Conservation (phyloP, 2,113 vertebrate species). For the Osmerus eperlanus region DNA sequence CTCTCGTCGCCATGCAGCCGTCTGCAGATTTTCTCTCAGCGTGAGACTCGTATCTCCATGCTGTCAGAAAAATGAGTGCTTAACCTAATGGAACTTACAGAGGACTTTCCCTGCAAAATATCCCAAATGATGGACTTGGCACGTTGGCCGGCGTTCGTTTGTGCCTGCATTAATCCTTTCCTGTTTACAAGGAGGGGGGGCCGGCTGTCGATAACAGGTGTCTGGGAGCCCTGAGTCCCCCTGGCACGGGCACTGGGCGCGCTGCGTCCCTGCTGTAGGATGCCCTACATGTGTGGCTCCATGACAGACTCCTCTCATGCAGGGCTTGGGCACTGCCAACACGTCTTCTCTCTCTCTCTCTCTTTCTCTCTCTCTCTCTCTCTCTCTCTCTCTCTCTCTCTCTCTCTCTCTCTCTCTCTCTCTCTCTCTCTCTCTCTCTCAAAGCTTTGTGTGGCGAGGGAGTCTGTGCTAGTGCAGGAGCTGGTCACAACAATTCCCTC, state of each 20-base stretch:
- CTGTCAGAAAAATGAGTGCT: conserved; percentile 45
- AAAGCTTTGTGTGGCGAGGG: not conserved
- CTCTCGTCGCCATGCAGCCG: not conserved
- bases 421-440: not conserved
- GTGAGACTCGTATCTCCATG: conserved; percentile 30
- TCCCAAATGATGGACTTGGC: conserved; percentile 30
- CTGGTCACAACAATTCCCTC: not conserved
- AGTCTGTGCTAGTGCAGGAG: not conserved
- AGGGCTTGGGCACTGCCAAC: conserved; percentile 4
- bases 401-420: conserved; percentile 3
- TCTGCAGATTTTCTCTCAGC: conserved; percentile 42
- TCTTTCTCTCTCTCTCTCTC: conserved; percentile 9
- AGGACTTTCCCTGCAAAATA: conserved; percentile 27
- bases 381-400: conserved; percentile 13
- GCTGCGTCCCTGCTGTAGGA: conserved; percentile 28
- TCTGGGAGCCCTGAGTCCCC: conserved; percentile 30
- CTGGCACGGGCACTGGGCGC: conserved; percentile 13
- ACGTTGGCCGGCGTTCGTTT: not conserved
- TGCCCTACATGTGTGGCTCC: conserved; percentile 22
- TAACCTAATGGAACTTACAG: conserved; percentile 43
- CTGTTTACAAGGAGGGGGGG: conserved; percentile 45
- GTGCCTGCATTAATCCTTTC: conserved; percentile 37
- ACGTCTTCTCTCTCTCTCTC: not conserved
- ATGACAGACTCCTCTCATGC: conserved; percentile 4
- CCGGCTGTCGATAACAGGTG: conserved; percentile 61